phyloP scores from a whole-genome alignment of 1,140 invertebrate species.

The Camponotus vicinus region DNA sequence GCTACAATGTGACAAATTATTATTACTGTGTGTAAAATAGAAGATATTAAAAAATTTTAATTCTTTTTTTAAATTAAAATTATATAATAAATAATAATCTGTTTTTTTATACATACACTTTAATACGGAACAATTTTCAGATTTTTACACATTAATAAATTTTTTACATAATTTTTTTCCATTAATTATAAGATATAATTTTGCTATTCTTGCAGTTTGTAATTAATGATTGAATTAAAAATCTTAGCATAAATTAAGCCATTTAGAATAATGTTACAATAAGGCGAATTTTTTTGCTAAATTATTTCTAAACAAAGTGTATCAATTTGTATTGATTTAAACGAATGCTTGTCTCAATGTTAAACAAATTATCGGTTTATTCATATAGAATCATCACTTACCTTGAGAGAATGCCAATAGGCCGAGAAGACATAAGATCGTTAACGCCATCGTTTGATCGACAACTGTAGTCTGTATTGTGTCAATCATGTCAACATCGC shows the following conservation, averaged over 20 bases:
- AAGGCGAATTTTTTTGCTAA: not conserved
- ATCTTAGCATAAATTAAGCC: not conserved
- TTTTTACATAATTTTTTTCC: not conserved
- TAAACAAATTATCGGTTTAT: constrained; percentile 1
- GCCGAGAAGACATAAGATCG: constrained; percentile 24
- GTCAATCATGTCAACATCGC: not conserved
- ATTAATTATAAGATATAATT: not conserved
- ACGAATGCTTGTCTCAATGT: not conserved
- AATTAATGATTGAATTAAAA: not conserved
- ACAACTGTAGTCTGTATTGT: not conserved
- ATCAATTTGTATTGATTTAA: constrained; percentile 2
- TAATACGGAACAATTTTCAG: not conserved
- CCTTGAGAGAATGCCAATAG: constrained; percentile 37
- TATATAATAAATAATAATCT: not conserved
- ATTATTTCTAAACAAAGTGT: not conserved
- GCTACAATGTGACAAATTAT: constrained; percentile 2
- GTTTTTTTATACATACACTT: not conserved
- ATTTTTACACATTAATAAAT: not conserved
- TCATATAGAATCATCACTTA: not conserved
- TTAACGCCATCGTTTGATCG: constrained; percentile 26
- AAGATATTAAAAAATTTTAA: not conserved
- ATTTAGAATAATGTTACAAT: not conserved
- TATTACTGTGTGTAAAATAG: constrained; percentile 5
- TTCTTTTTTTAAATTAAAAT: not conserved
- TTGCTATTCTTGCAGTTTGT: not conserved